Conservation (phyloP, 2,888 invertebrate species). For the Ganaspis brasiliensis region DNA sequence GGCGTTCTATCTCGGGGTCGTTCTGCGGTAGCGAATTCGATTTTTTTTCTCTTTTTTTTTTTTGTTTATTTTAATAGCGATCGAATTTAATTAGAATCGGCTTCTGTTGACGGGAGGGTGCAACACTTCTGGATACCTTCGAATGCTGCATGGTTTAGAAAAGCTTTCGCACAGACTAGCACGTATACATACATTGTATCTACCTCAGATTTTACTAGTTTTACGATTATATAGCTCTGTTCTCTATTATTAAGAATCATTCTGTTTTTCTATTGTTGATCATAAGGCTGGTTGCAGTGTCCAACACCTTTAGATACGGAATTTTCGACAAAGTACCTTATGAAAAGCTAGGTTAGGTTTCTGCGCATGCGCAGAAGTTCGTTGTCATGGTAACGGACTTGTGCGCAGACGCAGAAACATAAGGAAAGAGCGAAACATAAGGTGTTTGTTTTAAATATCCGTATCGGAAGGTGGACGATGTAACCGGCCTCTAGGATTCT, state of each 20-base stretch:
- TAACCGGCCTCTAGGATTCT: no score
- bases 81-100: constrained; percentile 9
- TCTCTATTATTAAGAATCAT: neutral
- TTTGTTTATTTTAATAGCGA: constrained; percentile 13
- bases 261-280: neutral
- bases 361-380: no score
- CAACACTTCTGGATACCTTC: constrained; percentile 53
- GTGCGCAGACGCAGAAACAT: no score
- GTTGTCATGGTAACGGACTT: no score
- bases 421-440: no score
- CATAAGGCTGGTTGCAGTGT: neutral
- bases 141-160: constrained; percentile 57
- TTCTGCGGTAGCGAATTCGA: constrained; percentile 9
- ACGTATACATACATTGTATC: constrained; percentile 45
- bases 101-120: constrained; percentile 47
- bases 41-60: neutral
- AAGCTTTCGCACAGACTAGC: constrained; percentile 56
- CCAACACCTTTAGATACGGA: no score
- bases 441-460: no score
- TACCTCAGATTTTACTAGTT: constrained; percentile 24
- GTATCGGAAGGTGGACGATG: no score
- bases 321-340: no score
- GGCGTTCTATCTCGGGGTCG: neutral
- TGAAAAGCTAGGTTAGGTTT: no score
- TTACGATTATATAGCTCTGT: neutral